Percentiles rank a stretch among this genome's conserved stretches.
These are phyloP conservation scores for Fukomys damarensis DNA, from an alignment of 2,113 vertebrate species.

Conservation along the genomic window DNA sequence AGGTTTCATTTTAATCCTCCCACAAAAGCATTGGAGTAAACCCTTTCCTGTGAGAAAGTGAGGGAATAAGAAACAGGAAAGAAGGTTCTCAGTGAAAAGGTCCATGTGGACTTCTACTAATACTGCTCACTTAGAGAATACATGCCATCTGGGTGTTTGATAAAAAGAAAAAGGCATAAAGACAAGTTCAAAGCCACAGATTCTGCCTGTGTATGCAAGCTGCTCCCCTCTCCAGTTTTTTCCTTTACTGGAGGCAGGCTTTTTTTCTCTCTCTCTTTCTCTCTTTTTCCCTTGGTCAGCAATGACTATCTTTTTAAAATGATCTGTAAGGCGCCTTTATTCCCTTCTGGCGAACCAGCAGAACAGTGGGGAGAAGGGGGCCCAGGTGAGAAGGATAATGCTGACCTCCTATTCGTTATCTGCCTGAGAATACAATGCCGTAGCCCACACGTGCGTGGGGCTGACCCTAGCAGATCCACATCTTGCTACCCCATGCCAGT, in stretches of 20 bases:
- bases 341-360: background rate
- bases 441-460: background rate
- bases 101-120: slow-evolving; percentile 40
- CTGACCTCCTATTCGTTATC: background rate
- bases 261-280: background rate
- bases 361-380: background rate
- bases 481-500: background rate
- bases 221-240: background rate
- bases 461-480: background rate
- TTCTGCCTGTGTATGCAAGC: background rate
- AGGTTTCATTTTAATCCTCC: slow-evolving; percentile 76
- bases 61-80: slow-evolving; percentile 54
- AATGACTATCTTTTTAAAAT: slow-evolving; percentile 5
- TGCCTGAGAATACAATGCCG: background rate
- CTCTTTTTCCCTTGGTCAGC: background rate
- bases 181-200: slow-evolving; percentile 40
- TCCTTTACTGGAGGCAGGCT: background rate
- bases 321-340: slow-evolving; percentile 25
- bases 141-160: slow-evolving; percentile 61
- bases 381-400: background rate
- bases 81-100: slow-evolving; percentile 46
- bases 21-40: slow-evolving; percentile 63
- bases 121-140: slow-evolving; percentile 71
- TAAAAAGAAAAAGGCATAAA: slow-evolving; percentile 22
- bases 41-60: slow-evolving; percentile 64